phyloP scores from a whole-genome alignment of 2,797 vertebrate species.

The Hypotaenidia okinawae region DNA sequence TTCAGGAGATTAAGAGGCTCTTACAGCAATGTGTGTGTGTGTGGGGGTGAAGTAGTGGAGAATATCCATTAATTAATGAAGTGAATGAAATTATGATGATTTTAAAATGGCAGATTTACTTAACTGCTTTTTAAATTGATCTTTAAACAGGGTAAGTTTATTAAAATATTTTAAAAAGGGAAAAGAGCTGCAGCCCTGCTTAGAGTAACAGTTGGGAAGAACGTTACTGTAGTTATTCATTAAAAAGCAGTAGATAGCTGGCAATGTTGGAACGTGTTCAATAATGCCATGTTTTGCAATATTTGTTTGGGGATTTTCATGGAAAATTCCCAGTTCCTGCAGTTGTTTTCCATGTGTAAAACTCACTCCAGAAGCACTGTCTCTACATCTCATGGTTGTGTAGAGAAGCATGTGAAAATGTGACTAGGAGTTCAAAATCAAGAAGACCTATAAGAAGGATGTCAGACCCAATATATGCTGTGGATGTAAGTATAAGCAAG shows the following conservation, averaged over 20 bases:
- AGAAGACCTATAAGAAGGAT: background rate
- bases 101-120: slow-evolving; percentile 42
- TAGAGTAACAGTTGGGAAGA: background rate
- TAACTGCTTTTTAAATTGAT: slow-evolving; percentile 45
- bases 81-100: slow-evolving; percentile 44
- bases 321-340: slow-evolving; percentile 40
- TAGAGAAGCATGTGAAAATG: background rate
- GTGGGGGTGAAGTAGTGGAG: slow-evolving; percentile 11
- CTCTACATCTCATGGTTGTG: background rate
- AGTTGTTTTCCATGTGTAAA: background rate
- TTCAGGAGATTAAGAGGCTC: slow-evolving; percentile 45
- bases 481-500: background rate
- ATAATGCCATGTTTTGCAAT: slow-evolving; percentile 26
- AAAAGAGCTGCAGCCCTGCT: background rate
- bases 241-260: slow-evolving; percentile 32
- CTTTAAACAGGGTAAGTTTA: slow-evolving; percentile 24
- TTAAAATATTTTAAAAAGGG: background rate
- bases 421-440: background rate
- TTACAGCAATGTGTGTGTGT: background rate
- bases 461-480: background rate
- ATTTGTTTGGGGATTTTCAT: slow-evolving; percentile 36
- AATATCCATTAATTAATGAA: slow-evolving; percentile 62
- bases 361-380: background rate
- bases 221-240: slow-evolving; percentile 38
- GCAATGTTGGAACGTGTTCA: background rate